Percentiles rank a stretch among this genome's conserved stretches.
phyloP scores from a whole-genome alignment of 2,797 vertebrate genomes.

The Chanos chanos region DNA sequence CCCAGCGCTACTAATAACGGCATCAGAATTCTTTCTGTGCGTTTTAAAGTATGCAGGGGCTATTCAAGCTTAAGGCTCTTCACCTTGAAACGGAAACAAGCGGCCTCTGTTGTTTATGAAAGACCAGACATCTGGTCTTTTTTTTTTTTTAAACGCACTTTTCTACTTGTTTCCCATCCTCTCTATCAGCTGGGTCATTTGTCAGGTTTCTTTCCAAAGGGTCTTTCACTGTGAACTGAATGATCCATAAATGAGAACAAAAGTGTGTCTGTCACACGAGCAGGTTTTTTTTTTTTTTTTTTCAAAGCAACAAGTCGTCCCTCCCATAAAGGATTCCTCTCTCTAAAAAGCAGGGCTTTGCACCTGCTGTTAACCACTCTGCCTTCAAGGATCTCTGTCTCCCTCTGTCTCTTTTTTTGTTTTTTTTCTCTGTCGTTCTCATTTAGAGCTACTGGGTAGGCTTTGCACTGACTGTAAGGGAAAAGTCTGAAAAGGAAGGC shows the following conservation, averaged over 20 bases:
- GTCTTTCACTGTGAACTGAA: conserved; percentile 39
- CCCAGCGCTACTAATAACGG: too few species aligned
- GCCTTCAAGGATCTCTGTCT: conserved; percentile 29
- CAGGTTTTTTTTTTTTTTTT: conserved; percentile 52
- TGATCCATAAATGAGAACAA: conserved; percentile 49
- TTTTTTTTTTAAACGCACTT: conserved; percentile 30
- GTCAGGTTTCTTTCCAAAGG: conserved; percentile 52
- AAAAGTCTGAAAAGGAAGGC: conserved; percentile 13
- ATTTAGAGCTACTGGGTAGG: conserved; percentile 27
- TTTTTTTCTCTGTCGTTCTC: conserved; percentile 1
- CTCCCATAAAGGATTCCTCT: conserved; percentile 49
- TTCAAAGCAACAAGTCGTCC: conserved; percentile 39
- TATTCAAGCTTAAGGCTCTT: too few species aligned
- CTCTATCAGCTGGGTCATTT: conserved; percentile 54
- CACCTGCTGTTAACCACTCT: conserved; percentile 60
- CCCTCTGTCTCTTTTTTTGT: conserved; percentile 1
- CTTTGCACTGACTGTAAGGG: conserved; percentile 16
- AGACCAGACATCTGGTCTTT: conserved; percentile 2
- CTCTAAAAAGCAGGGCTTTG: conserved; percentile 38
- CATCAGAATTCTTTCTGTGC: too few species aligned
- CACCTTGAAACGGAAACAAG: too few species aligned
- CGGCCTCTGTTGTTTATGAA: too few species aligned
- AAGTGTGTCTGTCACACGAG: conserved; percentile 63
- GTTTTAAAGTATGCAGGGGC: too few species aligned
- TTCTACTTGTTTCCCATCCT: conserved; percentile 24